Evolutionary conservation across 1,140 invertebrate species (phyloP).

Genomic region (Campoletis sonorensis): DNA sequence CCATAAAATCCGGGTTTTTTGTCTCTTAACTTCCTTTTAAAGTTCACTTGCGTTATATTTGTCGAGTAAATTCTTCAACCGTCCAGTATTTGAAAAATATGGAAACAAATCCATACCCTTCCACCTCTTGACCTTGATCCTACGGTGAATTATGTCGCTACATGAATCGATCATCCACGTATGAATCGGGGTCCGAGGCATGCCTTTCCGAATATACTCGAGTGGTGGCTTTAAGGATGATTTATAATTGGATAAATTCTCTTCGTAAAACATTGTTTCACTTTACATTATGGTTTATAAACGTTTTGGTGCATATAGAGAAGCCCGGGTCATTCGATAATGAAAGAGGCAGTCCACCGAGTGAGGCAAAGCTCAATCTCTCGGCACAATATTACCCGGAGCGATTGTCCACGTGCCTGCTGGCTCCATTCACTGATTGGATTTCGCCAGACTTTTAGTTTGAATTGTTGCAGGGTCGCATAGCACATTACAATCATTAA

Average conservation of each 20-base stretch:
- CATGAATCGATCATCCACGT: no score
- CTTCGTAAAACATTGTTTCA: neutral
- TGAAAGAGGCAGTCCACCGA: neutral
- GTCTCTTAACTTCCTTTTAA: no score
- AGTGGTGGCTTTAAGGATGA: no score
- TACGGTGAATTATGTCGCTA: no score
- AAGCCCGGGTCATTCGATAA: constrained; percentile 19
- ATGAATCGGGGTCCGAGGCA: no score
- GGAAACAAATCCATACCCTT: no score
- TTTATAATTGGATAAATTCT: neutral
- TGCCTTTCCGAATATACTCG: no score
- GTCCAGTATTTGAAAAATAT: no score
- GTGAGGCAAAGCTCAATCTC: neutral
- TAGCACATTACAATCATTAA: neutral
- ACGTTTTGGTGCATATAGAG: neutral
- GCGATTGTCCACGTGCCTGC: neutral
- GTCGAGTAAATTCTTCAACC: no score
- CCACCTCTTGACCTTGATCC: no score
- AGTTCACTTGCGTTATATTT: no score
- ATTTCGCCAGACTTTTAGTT: neutral
- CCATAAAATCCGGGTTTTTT: no score
- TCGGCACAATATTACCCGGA: constrained; percentile 5
- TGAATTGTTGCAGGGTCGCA: neutral
- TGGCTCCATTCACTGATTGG: constrained; percentile 13
- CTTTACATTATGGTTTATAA: neutral